These are phyloP conservation scores for Malurus cyaneus DNA, from an alignment of 2,113 vertebrate species.

Conservation along the genomic window DNA sequence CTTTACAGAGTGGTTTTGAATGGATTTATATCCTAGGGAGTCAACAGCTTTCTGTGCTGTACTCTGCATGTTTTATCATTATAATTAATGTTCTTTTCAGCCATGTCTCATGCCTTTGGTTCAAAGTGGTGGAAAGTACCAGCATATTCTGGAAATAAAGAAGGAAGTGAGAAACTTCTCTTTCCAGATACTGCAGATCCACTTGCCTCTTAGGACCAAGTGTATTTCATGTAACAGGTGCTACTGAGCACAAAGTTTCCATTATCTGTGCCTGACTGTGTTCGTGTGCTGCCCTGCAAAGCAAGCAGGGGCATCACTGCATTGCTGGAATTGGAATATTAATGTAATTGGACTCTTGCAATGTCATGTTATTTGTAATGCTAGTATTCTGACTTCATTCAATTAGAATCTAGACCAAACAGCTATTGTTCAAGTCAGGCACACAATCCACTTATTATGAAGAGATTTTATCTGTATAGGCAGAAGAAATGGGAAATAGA, in stretches of 20 bases:
- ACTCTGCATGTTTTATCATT: not conserved
- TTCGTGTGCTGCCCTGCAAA: not conserved
- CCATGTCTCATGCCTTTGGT: not conserved
- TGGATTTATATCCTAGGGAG: not conserved
- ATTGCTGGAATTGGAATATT: conserved; percentile 13
- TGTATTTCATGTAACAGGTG: not conserved
- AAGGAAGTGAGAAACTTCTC: not conserved
- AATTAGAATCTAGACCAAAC: not conserved
- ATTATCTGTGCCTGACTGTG: not conserved
- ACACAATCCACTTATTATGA: not conserved
- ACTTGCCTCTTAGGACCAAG: not conserved
- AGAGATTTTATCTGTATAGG: not conserved
- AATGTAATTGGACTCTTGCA: not conserved
- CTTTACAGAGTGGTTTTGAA: not conserved
- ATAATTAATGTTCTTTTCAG: not conserved
- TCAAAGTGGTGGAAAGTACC: not conserved
- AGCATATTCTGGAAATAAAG: not conserved
- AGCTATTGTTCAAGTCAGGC: conserved; percentile 4
- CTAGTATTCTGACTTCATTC: conserved; percentile 25
- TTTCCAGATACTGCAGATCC: not conserved
- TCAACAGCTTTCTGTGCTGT: not conserved
- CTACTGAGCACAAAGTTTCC: conserved; percentile 1
- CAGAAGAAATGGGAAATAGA: conserved; percentile 1
- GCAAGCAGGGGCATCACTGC: not conserved
- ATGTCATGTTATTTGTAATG: conserved; percentile 27